These are phyloP conservation scores for Aptenodytes patagonicus DNA, from an alignment of 2,113 vertebrate genomes.

Conservation along the genomic window DNA sequence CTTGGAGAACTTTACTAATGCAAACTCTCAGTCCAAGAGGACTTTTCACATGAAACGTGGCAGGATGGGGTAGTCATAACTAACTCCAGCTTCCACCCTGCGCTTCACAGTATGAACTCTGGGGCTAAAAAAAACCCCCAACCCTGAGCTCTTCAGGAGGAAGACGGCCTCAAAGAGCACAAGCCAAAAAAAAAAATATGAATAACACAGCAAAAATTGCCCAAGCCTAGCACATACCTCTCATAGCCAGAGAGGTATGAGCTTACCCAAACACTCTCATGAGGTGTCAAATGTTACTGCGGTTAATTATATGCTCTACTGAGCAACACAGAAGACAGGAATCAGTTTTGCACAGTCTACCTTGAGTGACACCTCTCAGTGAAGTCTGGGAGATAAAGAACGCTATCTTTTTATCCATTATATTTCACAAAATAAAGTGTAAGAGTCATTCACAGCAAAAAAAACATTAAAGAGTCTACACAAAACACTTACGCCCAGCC, in stretches of 20 bases:
- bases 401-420: not conserved
- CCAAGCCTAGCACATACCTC: not conserved
- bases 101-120: not conserved
- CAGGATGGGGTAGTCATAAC: not conserved
- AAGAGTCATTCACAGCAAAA: not conserved
- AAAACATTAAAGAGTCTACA: fast-evolving
- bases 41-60: not conserved
- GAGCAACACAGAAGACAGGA: not conserved
- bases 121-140: not conserved
- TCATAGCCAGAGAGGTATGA: not conserved
- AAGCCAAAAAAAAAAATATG: not conserved
- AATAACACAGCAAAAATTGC: not conserved
- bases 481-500: not conserved
- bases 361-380: not conserved
- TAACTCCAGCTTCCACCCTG: not conserved
- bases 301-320: not conserved
- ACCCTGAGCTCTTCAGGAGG: not conserved
- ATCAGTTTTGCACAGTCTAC: not conserved
- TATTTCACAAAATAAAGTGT: not conserved
- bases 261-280: not conserved
- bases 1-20: not conserved
- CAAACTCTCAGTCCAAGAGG: not conserved
- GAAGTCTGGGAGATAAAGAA: not conserved
- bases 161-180: not conserved
- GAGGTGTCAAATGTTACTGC: not conserved